Evolutionary conservation across 2,888 invertebrate genomes (phyloP).

Genomic region (Microctonus aethiopoides): DNA sequence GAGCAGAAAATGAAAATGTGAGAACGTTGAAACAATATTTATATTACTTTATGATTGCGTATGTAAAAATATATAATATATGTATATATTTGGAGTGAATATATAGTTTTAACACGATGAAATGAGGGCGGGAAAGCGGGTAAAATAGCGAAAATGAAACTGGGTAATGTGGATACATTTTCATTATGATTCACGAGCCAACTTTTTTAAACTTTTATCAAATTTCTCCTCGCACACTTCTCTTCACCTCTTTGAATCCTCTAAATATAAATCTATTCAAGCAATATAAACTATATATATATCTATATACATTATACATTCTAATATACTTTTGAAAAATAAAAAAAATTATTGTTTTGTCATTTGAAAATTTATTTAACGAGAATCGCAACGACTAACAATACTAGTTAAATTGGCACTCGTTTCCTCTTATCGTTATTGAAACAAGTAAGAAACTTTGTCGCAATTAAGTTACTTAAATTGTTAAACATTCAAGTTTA

Average conservation of each 20-base stretch:
- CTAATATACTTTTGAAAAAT: too few relatives aligned
- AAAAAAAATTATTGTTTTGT: conserved; percentile 26
- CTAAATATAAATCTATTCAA: background rate
- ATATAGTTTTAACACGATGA: conserved; percentile 10
- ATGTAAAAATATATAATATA: conserved; percentile 25
- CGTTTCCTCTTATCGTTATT: background rate
- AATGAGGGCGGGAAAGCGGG: conserved; percentile 20
- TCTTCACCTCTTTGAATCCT: background rate
- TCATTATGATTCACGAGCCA: conserved; percentile 46
- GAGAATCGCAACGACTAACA: conserved; percentile 19
- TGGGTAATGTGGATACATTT: conserved; percentile 47
- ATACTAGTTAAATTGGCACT: conserved; percentile 20
- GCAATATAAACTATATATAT: background rate
- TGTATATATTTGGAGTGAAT: conserved; percentile 8
- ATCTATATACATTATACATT: background rate
- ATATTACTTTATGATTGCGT: conserved; percentile 39
- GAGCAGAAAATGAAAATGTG: conserved; percentile 43
- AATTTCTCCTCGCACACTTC: conserved; percentile 3
- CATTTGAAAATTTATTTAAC: conserved; percentile 25
- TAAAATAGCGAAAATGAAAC: conserved; percentile 42
- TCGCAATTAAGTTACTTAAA: conserved; percentile 15
- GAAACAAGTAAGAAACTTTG: background rate
- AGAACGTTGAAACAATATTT: conserved; percentile 46
- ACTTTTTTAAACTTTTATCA: conserved; percentile 46
- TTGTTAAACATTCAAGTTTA: background rate